Percentiles rank a stretch among this genome's conserved stretches.
phyloP scores from a whole-genome alignment of 2,888 invertebrate species.

The Selenia dentaria region DNA sequence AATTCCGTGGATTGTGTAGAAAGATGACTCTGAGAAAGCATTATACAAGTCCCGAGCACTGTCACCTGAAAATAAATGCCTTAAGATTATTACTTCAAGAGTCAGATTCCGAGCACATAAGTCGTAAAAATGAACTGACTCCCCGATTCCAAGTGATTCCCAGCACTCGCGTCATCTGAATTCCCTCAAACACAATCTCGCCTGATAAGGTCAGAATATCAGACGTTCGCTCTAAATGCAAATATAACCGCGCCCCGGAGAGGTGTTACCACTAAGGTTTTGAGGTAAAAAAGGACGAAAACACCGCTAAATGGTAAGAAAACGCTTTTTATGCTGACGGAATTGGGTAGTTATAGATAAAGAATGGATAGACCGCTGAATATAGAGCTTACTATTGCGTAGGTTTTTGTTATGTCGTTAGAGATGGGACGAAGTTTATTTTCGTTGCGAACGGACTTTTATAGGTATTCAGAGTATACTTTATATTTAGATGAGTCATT shows the following conservation, averaged over 20 bases:
- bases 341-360: slow-evolving; percentile 76
- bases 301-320: slow-evolving; percentile 77
- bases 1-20: too few species aligned
- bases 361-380: slow-evolving; percentile 67
- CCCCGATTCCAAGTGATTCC: slow-evolving; percentile 48
- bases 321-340: slow-evolving; percentile 75
- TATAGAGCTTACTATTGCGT: slow-evolving; percentile 41
- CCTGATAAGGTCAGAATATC: slow-evolving; percentile 81
- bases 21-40: too few species aligned
- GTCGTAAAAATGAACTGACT: slow-evolving; percentile 37
- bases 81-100: slow-evolving; percentile 28
- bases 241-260: slow-evolving; percentile 80
- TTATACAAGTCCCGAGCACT: too few species aligned
- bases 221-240: slow-evolving; percentile 83
- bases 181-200: slow-evolving; percentile 76
- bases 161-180: slow-evolving; percentile 65
- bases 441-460: slow-evolving; percentile 38
- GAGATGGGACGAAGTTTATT: slow-evolving; percentile 33
- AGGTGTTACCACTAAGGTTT: slow-evolving; percentile 78
- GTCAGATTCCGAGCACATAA: slow-evolving; percentile 45
- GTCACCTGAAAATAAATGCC: slow-evolving; percentile 19
- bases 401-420: slow-evolving; percentile 40
- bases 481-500: slow-evolving; percentile 6
- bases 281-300: slow-evolving; percentile 79
- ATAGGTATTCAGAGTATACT: slow-evolving; percentile 29